These are phyloP conservation scores for Serinus canaria DNA, from an alignment of 2,113 vertebrate species.

Conservation along the genomic window DNA sequence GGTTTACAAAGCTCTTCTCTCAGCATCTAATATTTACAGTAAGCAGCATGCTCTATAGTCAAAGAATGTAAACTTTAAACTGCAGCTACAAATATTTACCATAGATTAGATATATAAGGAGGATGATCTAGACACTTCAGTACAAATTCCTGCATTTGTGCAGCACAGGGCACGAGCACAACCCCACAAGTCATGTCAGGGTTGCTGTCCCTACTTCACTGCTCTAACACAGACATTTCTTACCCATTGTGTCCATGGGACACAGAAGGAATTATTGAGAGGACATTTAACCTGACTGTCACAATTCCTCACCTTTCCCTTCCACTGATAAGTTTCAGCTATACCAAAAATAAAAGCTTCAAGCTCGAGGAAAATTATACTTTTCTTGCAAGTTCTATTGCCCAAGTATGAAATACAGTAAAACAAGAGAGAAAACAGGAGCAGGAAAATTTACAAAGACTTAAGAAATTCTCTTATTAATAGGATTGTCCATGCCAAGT, in stretches of 20 bases:
- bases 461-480: slow-evolving; percentile 19
- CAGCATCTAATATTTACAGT: not conserved
- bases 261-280: not conserved
- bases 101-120: not conserved
- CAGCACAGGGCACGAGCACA: not conserved
- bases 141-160: rapidly evolving
- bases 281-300: not conserved
- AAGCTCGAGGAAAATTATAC: not conserved
- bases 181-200: not conserved
- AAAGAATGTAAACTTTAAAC: not conserved
- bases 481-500: slow-evolving; percentile 1
- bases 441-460: not conserved
- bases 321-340: not conserved
- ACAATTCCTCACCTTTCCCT: not conserved
- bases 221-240: not conserved
- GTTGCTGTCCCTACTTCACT: not conserved
- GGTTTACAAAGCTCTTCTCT: not conserved
- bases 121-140: not conserved
- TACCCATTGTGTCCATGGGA: not conserved
- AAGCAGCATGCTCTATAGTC: not conserved
- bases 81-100: not conserved
- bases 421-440: not conserved
- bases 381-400: not conserved
- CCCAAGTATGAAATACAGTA: not conserved
- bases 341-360: not conserved